Percentiles rank a stretch among this genome's conserved stretches.
phyloP scores from a whole-genome alignment of 2,888 invertebrate genomes.

The Drosophila mimetica region DNA sequence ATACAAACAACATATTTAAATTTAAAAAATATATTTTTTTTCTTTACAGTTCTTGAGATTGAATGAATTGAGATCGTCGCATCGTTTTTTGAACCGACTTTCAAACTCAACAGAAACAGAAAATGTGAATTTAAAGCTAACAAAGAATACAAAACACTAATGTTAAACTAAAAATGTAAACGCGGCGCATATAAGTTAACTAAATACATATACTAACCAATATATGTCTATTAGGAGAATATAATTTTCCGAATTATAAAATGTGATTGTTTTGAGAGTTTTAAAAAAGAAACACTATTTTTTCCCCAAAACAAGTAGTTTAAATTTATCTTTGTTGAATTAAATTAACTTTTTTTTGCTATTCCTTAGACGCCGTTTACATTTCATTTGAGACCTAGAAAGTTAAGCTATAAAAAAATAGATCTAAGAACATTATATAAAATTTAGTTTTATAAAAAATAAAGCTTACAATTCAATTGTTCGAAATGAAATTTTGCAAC shows the following conservation, averaged over 20 bases:
- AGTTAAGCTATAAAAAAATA: not conserved
- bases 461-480: not conserved
- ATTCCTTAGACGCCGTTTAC: constrained; percentile 1
- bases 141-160: constrained; percentile 11
- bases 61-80: constrained; percentile 14
- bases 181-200: constrained; percentile 15
- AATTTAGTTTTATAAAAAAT: constrained; percentile 2
- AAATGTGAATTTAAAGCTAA: constrained; percentile 36
- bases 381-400: constrained; percentile 1
- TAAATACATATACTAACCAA: not conserved
- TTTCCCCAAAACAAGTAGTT: not conserved
- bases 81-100: constrained; percentile 19
- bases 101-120: not conserved
- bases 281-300: constrained; percentile 1
- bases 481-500: constrained; percentile 1
- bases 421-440: not conserved
- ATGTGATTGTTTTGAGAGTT: constrained; percentile 21
- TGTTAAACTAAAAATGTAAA: not conserved
- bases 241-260: constrained; percentile 33
- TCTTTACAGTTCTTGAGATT: too few species aligned
- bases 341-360: not conserved
- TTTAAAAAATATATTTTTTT: too few species aligned
- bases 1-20: too few species aligned
- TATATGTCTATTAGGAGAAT: constrained; percentile 31
- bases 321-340: not conserved